Percentiles rank a stretch among this genome's conserved stretches.
These are phyloP conservation scores for Megaceryle alcyon DNA, from an alignment of 2,797 vertebrate species.

Conservation along the genomic window DNA sequence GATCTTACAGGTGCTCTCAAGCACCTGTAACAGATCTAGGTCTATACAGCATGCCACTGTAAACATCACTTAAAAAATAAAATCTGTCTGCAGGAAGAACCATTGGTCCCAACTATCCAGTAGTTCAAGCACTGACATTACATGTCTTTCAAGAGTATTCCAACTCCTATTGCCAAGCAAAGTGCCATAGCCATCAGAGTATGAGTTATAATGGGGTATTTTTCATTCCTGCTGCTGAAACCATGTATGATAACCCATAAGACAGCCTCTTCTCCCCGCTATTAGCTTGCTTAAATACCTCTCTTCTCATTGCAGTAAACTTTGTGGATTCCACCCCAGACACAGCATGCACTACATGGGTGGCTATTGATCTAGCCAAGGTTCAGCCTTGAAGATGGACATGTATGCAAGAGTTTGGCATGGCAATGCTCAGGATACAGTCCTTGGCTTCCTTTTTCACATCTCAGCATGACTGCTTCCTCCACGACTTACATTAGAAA, in stretches of 20 bases:
- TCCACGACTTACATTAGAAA: background rate
- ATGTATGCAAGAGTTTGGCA: background rate
- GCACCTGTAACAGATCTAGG: background rate
- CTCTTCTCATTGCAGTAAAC: background rate
- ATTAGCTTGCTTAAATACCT: background rate
- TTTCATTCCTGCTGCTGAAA: background rate
- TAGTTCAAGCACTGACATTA: background rate
- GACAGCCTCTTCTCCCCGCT: background rate
- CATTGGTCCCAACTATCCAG: background rate
- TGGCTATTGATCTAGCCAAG: background rate
- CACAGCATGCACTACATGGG: background rate
- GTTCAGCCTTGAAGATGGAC: rapidly evolving
- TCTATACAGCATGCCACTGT: background rate
- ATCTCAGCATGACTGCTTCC: constrained; percentile 32
- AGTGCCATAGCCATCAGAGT: background rate
- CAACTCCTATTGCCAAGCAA: background rate
- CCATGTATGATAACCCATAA: background rate
- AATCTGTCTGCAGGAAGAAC: background rate
- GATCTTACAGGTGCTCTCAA: background rate
- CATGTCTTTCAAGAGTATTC: background rate
- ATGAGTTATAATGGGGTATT: background rate
- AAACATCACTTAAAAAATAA: constrained; percentile 38
- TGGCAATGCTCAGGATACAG: background rate
- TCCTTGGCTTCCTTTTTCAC: background rate
- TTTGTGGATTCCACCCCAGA: background rate